These are phyloP conservation scores for Taphrorychus bicolor DNA, from an alignment of 2,888 invertebrate genomes.

Conservation along the genomic window DNA sequence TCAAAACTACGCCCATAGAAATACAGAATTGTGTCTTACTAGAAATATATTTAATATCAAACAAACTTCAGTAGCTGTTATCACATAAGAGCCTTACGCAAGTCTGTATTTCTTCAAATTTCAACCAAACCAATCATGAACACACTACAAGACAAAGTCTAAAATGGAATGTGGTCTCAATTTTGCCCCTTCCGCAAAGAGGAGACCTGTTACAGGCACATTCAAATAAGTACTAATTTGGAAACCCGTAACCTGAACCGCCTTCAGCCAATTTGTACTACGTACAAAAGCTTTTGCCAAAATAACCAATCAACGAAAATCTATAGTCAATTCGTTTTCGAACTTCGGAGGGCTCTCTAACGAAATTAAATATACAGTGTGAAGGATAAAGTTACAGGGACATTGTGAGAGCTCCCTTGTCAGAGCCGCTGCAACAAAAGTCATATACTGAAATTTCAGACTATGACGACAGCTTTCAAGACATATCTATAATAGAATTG, in stretches of 20 bases:
- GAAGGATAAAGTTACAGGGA: constrained; percentile 49
- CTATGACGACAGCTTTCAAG: constrained; percentile 60
- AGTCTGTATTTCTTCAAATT: background rate
- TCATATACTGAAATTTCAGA: constrained; percentile 55
- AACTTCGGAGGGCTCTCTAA: constrained; percentile 30
- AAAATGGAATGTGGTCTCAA: constrained; percentile 62
- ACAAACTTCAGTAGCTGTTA: no score
- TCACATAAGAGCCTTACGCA: no score
- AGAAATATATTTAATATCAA: no score
- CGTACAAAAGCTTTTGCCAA: constrained; percentile 39
- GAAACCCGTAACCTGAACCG: constrained; percentile 8
- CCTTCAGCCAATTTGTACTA: constrained; percentile 46
- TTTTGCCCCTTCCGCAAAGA: constrained; percentile 82
- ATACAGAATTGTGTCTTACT: constrained; percentile 1
- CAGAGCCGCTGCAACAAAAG: constrained; percentile 62
- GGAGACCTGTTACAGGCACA: constrained; percentile 77
- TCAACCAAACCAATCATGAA: background rate
- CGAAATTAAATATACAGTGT: constrained; percentile 31
- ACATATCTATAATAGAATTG: constrained; percentile 58
- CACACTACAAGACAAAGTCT: background rate
- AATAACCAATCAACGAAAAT: constrained; percentile 17
- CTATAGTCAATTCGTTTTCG: constrained; percentile 44
- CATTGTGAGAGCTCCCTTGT: constrained; percentile 55
- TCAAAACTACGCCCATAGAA: constrained; percentile 22
- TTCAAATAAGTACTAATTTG: constrained; percentile 16